Evolutionary conservation across 2,888 invertebrate genomes (phyloP), one percentile per base, ranked within the genome.

Genomic region (Rhagium mordax): DNA sequence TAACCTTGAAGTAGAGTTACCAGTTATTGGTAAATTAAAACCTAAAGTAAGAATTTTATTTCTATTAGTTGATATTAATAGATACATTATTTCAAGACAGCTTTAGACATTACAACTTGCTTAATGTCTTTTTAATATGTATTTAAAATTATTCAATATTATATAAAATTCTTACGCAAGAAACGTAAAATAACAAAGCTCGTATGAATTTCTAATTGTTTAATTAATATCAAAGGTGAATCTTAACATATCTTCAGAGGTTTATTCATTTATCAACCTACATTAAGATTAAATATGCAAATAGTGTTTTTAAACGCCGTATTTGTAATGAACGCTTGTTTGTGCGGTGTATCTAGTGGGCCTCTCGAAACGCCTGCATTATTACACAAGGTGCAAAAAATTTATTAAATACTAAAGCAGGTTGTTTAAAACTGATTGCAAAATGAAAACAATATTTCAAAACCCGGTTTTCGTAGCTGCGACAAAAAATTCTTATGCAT

Each of bases 191-290:
- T 57, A 27, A 27, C 13, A 59, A 59, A 20, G 16, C 16, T 13
- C 10, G 16, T 33, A 59, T 59, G 8, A 13, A 29, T 53, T 29
- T 59, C 59, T 59, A 33, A 59, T 33, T 59, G 24, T 21, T 53
- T 16, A 59, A 16, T 18, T 59, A 59, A 59, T 59, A 59, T 13
- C 33, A 59, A 59, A 59, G 59, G 16, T 59, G 59, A 59, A 59
- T 8, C 20, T 18, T 16, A 10, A 18, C n/a, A n/a, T 41, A 33
- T 33, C 4, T 57, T 15, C 55, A 57, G 5, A n/a, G 7, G 16
- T 24, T 53, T 41, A 33, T n/a, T n/a, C n/a, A n/a, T n/a, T n/a
- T n/a, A n/a, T n/a, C n/a, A n/a, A n/a, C n/a, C n/a, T 3, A 13
- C 2, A n/a, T 13, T 41, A 13, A 41, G n/a, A 6, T 41, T 41